These are phyloP conservation scores for Cephalopterus ornatus DNA, from an alignment of 2,113 vertebrate genomes.

Conservation along the genomic window DNA sequence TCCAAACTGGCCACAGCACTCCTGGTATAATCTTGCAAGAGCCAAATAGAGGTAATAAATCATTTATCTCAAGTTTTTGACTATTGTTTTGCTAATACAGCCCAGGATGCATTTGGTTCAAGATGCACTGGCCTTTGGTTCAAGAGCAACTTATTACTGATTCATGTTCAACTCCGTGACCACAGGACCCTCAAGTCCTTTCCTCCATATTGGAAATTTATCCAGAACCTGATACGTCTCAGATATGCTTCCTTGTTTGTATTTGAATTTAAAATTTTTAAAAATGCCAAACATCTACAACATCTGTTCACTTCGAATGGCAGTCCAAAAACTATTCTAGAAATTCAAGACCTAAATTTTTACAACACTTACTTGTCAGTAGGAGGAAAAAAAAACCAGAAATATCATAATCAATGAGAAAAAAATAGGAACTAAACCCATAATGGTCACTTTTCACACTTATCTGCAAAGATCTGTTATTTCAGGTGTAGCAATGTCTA, in stretches of 20 bases:
- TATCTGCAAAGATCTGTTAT: background rate
- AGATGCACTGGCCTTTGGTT: background rate
- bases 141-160: background rate
- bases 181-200: background rate
- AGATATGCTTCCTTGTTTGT: background rate
- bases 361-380: background rate
- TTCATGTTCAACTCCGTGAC: background rate
- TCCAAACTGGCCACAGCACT: background rate
- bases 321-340: background rate
- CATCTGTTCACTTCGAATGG: background rate
- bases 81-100: background rate
- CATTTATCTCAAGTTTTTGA: background rate
- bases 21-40: background rate
- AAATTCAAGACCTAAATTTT: background rate
- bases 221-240: background rate
- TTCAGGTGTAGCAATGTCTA: background rate
- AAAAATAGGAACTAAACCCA: background rate
- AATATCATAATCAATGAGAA: background rate
- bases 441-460: background rate
- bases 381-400: background rate
- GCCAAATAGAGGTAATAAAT: background rate
- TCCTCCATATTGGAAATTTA: background rate
- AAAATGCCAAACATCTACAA: background rate
- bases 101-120: background rate
- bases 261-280: background rate